Percentiles rank a stretch among this genome's conserved stretches.
Evolutionary conservation across 2,888 invertebrate genomes (phyloP).

Genomic region (Sphinx pinastri): DNA sequence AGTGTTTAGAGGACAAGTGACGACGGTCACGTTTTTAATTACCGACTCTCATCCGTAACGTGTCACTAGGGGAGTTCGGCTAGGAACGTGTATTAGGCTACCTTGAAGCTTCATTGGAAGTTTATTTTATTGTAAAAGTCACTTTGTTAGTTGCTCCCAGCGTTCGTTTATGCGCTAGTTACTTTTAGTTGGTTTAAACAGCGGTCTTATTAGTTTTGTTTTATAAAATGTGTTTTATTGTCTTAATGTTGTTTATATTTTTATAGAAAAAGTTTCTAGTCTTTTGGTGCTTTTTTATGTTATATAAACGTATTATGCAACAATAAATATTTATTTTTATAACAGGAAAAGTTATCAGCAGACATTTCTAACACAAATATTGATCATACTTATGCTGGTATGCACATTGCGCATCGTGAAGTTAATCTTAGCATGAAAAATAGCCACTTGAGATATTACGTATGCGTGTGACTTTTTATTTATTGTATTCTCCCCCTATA

Average conservation of each 20-base stretch:
- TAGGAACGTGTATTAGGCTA: conserved; percentile 49
- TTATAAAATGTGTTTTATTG: not conserved
- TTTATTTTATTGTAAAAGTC: conserved; percentile 23
- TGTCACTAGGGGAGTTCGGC: conserved; percentile 61
- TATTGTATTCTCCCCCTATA: too few relatives aligned
- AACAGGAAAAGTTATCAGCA: too few relatives aligned
- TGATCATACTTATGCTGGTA: too few relatives aligned
- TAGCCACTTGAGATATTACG: too few relatives aligned
- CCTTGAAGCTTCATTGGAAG: conserved; percentile 33
- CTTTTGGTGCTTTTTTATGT: too few relatives aligned
- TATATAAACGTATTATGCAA: too few relatives aligned
- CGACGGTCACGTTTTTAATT: conserved; percentile 84
- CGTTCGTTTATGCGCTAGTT: not conserved
- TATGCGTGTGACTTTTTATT: too few relatives aligned
- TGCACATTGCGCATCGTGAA: too few relatives aligned
- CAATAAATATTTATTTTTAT: too few relatives aligned
- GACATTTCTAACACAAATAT: too few relatives aligned
- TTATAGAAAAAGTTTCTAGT: not conserved
- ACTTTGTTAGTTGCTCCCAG: conserved; percentile 14
- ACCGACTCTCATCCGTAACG: conserved; percentile 75
- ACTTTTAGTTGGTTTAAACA: conserved; percentile 2
- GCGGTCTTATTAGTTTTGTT: not conserved
- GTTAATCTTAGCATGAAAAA: too few relatives aligned
- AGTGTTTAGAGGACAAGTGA: conserved; percentile 73
- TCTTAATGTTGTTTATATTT: not conserved